Evolutionary conservation across 2,113 vertebrate genomes (phyloP), one percentile per base, ranked within the genome.

Genomic region (Bos indicus): DNA sequence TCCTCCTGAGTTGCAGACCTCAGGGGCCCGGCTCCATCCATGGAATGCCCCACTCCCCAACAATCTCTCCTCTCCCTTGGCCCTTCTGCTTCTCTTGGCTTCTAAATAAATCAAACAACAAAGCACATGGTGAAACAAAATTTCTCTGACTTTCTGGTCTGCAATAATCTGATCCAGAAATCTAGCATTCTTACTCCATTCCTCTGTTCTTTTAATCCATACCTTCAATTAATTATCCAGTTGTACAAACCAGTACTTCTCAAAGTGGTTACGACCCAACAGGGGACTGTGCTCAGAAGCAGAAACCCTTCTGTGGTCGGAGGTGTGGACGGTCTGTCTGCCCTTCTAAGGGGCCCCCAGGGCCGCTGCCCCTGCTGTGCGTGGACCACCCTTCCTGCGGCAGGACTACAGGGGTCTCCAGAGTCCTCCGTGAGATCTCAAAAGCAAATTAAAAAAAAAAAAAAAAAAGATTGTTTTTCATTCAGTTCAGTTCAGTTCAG

Each of bases 311-410:
- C 19, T 9, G 40, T 43, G 71, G 26, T 82, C 17, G 3, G 60
- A 83, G 51, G 14, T 40, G 3, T 51, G 52, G 13, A 10, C 3
- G 5, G 6, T 43, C 15, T 2, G 33, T 33, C n/a, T 40, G 25
- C 48, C 57, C 57, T 16, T 46, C 11, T 33, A 17, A 1, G 6
- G 25, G 6, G 2, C 7, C 74, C 14, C 2, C 40, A n/a, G 11
- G 57, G 4, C 43, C 2, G 0, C 1, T 17, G 26, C 21, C 40
- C 1, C 23, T 36, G 9, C 8, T n/a, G 13, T 7, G 3, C 7
- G 1, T 0, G 0, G 23, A 19, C 12, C 7, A 62, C 2, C 0
- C 17, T 14, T 36, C 8, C 1, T 52, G 26, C 10, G 4, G 8
- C 3, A 30, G 67, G 48, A 10, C 8, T 15, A 9, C 0, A 84